phyloP scores from a whole-genome alignment of 2,797 vertebrate species.

The Peromyscus eremicus region DNA sequence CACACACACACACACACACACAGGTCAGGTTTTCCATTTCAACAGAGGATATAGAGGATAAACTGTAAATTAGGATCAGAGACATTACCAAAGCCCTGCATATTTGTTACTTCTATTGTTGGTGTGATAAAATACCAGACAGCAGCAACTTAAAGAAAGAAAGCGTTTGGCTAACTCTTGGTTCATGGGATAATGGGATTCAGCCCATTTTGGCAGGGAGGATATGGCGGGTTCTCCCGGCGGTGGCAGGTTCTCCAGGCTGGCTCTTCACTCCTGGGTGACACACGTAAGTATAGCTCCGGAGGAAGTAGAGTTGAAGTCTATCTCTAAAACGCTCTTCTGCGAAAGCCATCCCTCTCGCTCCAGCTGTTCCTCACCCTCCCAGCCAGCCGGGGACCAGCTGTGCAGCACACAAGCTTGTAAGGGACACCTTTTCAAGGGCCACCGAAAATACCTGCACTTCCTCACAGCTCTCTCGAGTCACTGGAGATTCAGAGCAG shows the following conservation, averaged over 20 bases:
- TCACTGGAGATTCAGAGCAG: neutral
- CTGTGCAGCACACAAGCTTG: neutral
- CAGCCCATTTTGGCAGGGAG: neutral
- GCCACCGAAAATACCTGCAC: neutral
- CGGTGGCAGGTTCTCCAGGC: neutral
- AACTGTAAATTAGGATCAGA: neutral
- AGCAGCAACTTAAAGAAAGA: neutral
- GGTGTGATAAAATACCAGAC: neutral
- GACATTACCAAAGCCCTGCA: neutral
- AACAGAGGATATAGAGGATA: neutral
- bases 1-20: neutral
- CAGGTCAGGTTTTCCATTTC: neutral
- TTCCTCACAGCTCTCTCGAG: neutral
- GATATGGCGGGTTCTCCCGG: neutral
- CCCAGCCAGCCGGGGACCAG: neutral
- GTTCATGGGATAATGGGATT: too few relatives aligned
- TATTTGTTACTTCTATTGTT: neutral
- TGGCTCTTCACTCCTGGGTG: neutral
- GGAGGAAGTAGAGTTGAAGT: neutral
- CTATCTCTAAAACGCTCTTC: neutral
- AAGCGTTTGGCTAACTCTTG: neutral
- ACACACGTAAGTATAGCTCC: neutral
- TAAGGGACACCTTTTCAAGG: neutral
- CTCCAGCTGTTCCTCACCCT: neutral
- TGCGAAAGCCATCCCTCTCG: neutral